These are phyloP conservation scores for Caenorhabditis japonica DNA, from an alignment of 2,888 invertebrate genomes.

Conservation along the genomic window DNA sequence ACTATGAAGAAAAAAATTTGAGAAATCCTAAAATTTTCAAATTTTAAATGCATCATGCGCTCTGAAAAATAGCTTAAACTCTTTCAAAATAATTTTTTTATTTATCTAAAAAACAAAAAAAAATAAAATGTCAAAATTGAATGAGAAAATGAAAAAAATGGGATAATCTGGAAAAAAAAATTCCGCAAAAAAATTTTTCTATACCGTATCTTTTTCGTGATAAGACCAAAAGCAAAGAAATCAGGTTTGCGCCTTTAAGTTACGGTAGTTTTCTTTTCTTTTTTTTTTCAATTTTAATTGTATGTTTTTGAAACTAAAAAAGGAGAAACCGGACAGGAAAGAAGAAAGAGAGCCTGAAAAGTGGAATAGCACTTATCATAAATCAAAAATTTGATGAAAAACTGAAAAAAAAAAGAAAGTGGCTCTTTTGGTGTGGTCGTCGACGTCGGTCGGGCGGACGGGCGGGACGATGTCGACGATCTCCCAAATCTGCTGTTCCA, in stretches of 20 bases:
- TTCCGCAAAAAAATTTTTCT: neutral
- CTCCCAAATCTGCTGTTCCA: slow-evolving; percentile 34
- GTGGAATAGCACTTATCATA: slow-evolving; percentile 33
- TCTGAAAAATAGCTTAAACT: neutral
- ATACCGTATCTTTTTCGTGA: too few relatives aligned
- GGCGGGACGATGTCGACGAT: neutral
- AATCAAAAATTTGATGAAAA: slow-evolving; percentile 41
- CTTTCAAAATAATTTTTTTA: neutral
- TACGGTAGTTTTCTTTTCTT: neutral
- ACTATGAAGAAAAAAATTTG: neutral
- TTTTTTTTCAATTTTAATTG: neutral
- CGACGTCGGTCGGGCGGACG: too few relatives aligned
- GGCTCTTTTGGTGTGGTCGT: too few relatives aligned
- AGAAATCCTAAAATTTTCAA: neutral
- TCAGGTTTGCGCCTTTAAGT: neutral
- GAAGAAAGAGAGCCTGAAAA: neutral
- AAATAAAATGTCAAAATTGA: slow-evolving; percentile 1
- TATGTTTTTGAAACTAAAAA: neutral
- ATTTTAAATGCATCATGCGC: neutral
- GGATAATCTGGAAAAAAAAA: neutral
- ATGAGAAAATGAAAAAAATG: neutral
- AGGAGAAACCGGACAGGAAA: neutral
- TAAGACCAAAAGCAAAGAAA: neutral
- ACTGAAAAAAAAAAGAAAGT: too few relatives aligned
- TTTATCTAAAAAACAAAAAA: neutral